Conservation (phyloP, 2,888 invertebrate species). For the Idaea dimidiata region DNA sequence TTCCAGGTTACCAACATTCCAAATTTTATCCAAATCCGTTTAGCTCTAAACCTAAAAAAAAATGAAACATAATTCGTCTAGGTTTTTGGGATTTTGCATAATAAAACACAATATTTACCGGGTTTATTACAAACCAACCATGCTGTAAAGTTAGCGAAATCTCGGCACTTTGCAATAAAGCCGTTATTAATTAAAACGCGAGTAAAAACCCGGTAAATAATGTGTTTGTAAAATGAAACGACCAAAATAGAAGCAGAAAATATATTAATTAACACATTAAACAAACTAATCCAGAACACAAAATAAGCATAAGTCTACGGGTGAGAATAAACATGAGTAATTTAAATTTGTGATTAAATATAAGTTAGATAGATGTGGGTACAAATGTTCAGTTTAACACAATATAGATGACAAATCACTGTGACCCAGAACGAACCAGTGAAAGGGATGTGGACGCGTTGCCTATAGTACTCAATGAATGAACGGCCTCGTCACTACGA, state of each 20-base stretch:
- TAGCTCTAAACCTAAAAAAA: no score
- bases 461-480: conserved; percentile 14
- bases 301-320: conserved; percentile 30
- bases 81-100: no score
- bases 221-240: conserved; percentile 23
- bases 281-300: conserved; percentile 31
- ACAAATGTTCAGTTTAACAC: conserved; percentile 16
- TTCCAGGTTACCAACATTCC: no score
- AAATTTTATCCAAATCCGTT: no score
- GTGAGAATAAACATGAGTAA: conserved; percentile 33
- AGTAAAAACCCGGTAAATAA: no score
- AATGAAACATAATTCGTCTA: no score
- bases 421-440: conserved; percentile 15
- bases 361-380: conserved; percentile 18
- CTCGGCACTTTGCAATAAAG: no score
- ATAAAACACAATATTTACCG: no score
- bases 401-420: conserved; percentile 9
- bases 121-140: no score
- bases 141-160: no score
- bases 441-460: conserved; percentile 23
- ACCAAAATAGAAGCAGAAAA: conserved; percentile 40
- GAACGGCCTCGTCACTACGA: conserved; percentile 24
- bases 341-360: conserved; percentile 24
- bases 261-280: conserved; percentile 32
- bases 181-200: no score